Base-by-base conservation (phyloP, 2,888 invertebrate species). In the Leptopilina syphax region DNA sequence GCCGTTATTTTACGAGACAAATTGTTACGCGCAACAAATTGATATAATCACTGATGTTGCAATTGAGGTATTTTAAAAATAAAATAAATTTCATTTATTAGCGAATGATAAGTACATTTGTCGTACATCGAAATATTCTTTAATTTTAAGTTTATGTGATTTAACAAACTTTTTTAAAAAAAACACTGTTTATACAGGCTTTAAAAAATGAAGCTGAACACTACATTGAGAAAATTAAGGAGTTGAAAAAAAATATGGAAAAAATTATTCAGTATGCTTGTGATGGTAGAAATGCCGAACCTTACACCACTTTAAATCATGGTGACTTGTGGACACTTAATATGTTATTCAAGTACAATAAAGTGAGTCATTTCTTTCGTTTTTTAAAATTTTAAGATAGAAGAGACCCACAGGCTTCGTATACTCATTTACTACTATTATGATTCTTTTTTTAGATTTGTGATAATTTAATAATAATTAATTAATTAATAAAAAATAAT, bases 251-350 rank as follows among this genome's bases (percentile, higher is more conserved):
- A 7, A 68, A 81, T 60, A 18, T 18, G 18, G 1, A 60, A 18
- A 4, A 60, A n/a, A 7, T 60, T 3, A 60, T 84, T 27, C n/a
- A 24, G 0, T 77, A 79, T 9, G 57, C 65, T 1, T 44, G 77
- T 3, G 57, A 82, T n/a, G 84, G 85, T 47, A 54, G 67, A 47
- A 76, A 73, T 8, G 85, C 84, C 0, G 86, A 87, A 80, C 86
- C 86, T 0, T 87, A 85, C 50, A 79, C 85, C 7, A 85, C 85
- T 34, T 9, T 86, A 0, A 82, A 82, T 10, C 87, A 86, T 7
- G 87, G 86, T 8, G 86, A 87, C 77, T 80, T 67, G 63, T 86
- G 86, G 86, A 84, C 84, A 1, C 83, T 84, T 13, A 87, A 87
- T 77, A 82, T 86, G 76, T 79, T 87, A 13, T 87, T 85, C 68